These are phyloP conservation scores for Nothobranchius kuhntae DNA, from an alignment of 2,113 vertebrate genomes.

Conservation along the genomic window DNA sequence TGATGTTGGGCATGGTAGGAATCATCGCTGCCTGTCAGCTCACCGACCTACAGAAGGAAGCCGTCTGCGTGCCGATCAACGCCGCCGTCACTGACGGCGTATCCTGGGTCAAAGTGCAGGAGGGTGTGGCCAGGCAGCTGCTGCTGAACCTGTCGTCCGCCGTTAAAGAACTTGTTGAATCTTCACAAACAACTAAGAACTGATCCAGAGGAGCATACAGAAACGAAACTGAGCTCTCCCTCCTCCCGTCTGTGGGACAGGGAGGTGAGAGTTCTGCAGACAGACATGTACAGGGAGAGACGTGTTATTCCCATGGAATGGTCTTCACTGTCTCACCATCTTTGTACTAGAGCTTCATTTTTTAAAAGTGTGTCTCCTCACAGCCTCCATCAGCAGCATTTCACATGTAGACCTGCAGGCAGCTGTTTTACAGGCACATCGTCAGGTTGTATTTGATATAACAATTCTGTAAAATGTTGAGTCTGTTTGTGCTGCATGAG, in stretches of 20 bases:
- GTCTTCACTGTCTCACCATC: slow-evolving; percentile 57
- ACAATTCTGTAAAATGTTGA: slow-evolving; percentile 18
- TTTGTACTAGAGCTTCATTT: slow-evolving; percentile 60
- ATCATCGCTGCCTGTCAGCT: slow-evolving; percentile 79
- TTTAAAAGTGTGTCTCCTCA: slow-evolving; percentile 1
- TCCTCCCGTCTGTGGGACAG: slow-evolving; percentile 34
- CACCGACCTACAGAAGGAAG: slow-evolving; percentile 83
- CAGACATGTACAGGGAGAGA: slow-evolving; percentile 31
- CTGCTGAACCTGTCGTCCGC: slow-evolving; percentile 75
- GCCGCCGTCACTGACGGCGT: slow-evolving; percentile 80
- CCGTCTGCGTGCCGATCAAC: slow-evolving; percentile 82
- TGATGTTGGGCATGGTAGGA: slow-evolving; percentile 76
- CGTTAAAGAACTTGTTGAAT: slow-evolving; percentile 76
- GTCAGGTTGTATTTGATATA: slow-evolving; percentile 14
- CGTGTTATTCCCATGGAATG: slow-evolving; percentile 92
- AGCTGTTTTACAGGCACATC: slow-evolving; percentile 6
- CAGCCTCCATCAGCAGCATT: slow-evolving; percentile 11
- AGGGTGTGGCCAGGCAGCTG: slow-evolving; percentile 64
- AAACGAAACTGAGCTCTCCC: slow-evolving; percentile 36
- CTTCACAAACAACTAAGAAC: slow-evolving; percentile 76
- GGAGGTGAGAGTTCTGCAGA: slow-evolving; percentile 40
- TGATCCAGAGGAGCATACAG: slow-evolving; percentile 36
- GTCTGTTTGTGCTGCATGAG: slow-evolving; percentile 40
- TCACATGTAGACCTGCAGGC: slow-evolving; percentile 5
- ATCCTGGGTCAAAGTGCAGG: slow-evolving; percentile 82